Evolutionary conservation across 2,888 invertebrate genomes (phyloP).

Genomic region (Phyto melanocephala): DNA sequence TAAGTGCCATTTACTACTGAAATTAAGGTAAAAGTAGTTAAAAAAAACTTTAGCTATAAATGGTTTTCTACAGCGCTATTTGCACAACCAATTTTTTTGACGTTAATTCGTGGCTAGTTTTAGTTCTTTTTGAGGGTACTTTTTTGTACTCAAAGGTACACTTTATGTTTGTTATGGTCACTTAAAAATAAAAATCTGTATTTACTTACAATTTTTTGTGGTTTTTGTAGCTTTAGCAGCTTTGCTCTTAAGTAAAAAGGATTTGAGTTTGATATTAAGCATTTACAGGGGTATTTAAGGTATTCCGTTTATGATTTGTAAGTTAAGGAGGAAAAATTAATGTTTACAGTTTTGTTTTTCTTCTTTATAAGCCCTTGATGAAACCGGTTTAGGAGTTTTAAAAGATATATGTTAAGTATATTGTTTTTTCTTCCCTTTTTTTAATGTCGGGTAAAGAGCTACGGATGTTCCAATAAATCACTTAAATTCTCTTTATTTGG

Average conservation of each 20-base stretch:
- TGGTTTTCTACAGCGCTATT: not conserved
- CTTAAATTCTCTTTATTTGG: too few species aligned
- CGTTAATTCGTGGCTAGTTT: not conserved
- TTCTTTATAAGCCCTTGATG: too few species aligned
- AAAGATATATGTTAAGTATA: too few species aligned
- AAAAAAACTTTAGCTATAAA: slow-evolving; percentile 13
- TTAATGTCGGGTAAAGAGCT: too few species aligned
- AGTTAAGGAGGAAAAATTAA: too few species aligned
- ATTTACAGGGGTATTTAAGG: not conserved
- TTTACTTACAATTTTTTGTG: too few species aligned
- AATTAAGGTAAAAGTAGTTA: not conserved
- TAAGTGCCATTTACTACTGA: slow-evolving; percentile 1
- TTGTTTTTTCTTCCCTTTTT: too few species aligned
- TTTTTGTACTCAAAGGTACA: slow-evolving; percentile 16
- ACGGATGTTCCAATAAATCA: too few species aligned
- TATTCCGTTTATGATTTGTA: too few species aligned
- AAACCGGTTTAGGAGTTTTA: too few species aligned
- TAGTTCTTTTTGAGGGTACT: not conserved
- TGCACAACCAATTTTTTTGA: not conserved
- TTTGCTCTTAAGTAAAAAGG: not conserved
- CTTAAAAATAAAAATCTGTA: slow-evolving; percentile 17
- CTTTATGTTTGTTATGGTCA: slow-evolving; percentile 15
- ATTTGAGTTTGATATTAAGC: not conserved
- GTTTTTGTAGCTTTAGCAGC: not conserved
- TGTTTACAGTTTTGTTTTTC: too few species aligned